phyloP scores from a whole-genome alignment of 1,140 invertebrate genomes.

The Trypoxylus dichotomus region DNA sequence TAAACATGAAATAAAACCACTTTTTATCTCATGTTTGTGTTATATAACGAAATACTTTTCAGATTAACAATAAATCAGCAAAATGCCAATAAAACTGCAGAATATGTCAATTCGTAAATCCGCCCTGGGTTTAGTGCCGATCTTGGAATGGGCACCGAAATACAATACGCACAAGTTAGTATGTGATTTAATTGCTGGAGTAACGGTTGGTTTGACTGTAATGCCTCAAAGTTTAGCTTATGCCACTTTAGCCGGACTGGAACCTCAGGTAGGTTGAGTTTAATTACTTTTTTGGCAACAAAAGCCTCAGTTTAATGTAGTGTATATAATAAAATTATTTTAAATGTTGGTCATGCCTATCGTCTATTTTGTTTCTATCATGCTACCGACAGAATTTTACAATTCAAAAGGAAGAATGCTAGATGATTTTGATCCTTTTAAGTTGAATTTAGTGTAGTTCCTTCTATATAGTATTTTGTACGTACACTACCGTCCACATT shows the following conservation, averaged over 20 bases:
- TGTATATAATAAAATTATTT: no score
- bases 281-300: no score
- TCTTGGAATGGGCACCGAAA: constrained; percentile 69
- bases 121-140: constrained; percentile 55
- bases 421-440: no score
- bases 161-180: constrained; percentile 73
- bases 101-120: not conserved
- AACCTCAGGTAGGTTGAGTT: constrained; percentile 68
- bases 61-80: not conserved
- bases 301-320: no score
- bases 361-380: no score
- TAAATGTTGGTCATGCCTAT: no score
- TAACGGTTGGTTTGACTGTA: constrained; percentile 85
- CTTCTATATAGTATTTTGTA: no score
- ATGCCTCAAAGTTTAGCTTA: constrained; percentile 88
- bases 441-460: no score
- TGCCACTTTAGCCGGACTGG: constrained; percentile 78
- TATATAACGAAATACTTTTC: not conserved
- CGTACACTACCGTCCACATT: no score
- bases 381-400: no score
- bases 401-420: no score
- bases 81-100: not conserved
- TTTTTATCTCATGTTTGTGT: not conserved
- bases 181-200: constrained; percentile 77
- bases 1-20: not conserved